Base-by-base conservation (phyloP, 2,113 vertebrate genomes). In the Oryzias melastigma region DNA sequence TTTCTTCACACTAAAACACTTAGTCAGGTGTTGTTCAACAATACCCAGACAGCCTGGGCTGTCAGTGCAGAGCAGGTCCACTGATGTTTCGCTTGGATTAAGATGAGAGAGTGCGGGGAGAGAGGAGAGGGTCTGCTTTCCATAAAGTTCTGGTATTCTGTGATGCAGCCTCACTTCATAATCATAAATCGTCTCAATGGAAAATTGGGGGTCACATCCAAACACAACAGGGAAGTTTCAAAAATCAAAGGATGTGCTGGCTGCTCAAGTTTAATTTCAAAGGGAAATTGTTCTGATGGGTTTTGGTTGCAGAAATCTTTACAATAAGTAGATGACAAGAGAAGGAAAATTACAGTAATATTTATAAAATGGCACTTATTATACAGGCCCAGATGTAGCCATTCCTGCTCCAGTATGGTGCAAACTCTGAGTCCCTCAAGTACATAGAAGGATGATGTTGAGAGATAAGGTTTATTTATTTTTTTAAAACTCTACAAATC, bases 181-280 rank as follows among this genome's bases (percentile, higher is more conserved):
- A 86, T 83, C 87, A 87, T 90, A 90, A 91, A 90, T 90, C 52
- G 73, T 77, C 62, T 68, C 14, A 65, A 74, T 88, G 85, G 83
- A 87, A 78, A 73, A 74, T 82, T 50, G 63, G 74, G 78, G 72
- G 56, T 77, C 46, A 60, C 82, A 77, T 84, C 69, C 83, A 75
- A 66, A 77, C 68, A 78, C 81, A 81, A 84, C 60, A 68, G 71
- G 56, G 72, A 85, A 65, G 61, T 73, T 83, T 81, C 61, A n/a
- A 70, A 49, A 83, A 66, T 72, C 65, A 79, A 84, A 83, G 65
- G 67, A 81, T 68, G 56, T 54, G 68, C 73, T 73, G 77, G 70
- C 65, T 13, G 63, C 62, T 77, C 73, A 73, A 72, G 65, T 81
- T 81, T 72, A 67, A 77, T 80, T 73, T 82, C 61, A 78, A 79